Percentiles rank a stretch among this genome's conserved stretches.
phyloP scores from a whole-genome alignment of 2,797 vertebrate species.

The Apogon hyalosoma region DNA sequence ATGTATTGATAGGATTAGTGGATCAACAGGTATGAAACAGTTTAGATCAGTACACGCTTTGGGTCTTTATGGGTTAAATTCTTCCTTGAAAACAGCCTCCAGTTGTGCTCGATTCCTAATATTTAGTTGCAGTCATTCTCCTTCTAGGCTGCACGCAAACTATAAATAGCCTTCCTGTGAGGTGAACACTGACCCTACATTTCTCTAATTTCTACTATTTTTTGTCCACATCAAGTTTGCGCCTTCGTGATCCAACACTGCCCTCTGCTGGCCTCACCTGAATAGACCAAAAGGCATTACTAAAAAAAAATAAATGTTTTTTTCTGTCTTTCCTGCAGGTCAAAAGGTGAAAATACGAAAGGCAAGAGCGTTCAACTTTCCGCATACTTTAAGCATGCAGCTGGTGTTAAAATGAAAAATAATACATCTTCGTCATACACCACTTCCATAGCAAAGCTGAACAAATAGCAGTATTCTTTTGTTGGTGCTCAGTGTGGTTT shows the following conservation, averaged over 20 bases:
- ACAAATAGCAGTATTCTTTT: slow-evolving; percentile 41
- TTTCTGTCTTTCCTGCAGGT: not conserved
- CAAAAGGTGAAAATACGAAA: not conserved
- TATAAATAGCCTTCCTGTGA: slow-evolving; percentile 26
- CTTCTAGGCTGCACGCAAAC: slow-evolving; percentile 4
- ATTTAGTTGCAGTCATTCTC: not conserved
- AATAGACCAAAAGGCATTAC: not conserved
- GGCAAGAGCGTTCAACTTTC: not conserved
- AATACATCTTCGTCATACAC: slow-evolving; percentile 7
- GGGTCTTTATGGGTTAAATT: too few species aligned
- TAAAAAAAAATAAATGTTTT: too few species aligned
- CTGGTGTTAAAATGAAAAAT: slow-evolving; percentile 3
- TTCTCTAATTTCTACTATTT: slow-evolving; percentile 7
- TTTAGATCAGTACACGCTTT: too few species aligned
- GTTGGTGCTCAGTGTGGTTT: slow-evolving; percentile 22
- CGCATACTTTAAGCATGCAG: not conserved
- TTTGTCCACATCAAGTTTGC: not conserved
- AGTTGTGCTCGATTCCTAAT: slow-evolving; percentile 23
- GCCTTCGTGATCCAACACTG: slow-evolving; percentile 27
- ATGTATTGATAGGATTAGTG: not conserved
- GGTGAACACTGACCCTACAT: slow-evolving; percentile 16
- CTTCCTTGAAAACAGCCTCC: not conserved
- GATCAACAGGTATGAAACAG: too few species aligned
- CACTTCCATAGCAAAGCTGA: slow-evolving; percentile 41
- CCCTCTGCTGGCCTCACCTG: slow-evolving; percentile 59